phyloP scores from a whole-genome alignment of 1,140 invertebrate genomes.

The Drosophila tani region DNA sequence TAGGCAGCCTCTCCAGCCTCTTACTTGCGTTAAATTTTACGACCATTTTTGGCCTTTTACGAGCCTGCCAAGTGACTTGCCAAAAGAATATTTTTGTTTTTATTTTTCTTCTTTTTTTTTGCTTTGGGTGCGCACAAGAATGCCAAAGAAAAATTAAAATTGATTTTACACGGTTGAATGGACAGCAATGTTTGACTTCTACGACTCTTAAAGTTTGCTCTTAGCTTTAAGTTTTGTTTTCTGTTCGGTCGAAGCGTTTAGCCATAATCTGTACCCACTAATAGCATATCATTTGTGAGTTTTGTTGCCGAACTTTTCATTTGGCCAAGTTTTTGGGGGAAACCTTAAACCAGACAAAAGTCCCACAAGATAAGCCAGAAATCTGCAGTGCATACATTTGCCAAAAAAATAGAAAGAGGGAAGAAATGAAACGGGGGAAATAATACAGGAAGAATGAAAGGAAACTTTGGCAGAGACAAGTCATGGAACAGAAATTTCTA shows the following conservation, averaged over 20 bases:
- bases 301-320: conserved; percentile 27
- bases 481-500: conserved; percentile 74
- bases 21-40: conserved; percentile 62
- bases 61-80: conserved; percentile 49
- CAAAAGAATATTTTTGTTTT: conserved; percentile 49
- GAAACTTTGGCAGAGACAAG: conserved; percentile 61
- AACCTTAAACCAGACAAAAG: conserved; percentile 43
- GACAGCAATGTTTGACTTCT: not conserved
- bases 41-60: conserved; percentile 51
- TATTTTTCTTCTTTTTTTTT: conserved; percentile 15
- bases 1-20: conserved; percentile 28
- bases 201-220: not conserved
- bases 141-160: conserved; percentile 70
- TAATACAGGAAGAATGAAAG: conserved; percentile 54
- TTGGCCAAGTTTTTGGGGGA: conserved; percentile 25
- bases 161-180: conserved; percentile 61
- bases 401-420: conserved; percentile 38
- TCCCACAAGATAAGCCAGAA: conserved; percentile 64
- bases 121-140: conserved; percentile 7
- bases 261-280: conserved; percentile 34
- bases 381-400: conserved; percentile 73
- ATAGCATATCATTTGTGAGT: conserved; percentile 28
- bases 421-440: not conserved
- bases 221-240: conserved; percentile 14
- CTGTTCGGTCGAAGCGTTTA: conserved; percentile 23